Evolutionary conservation across 2,113 vertebrate genomes (phyloP), one percentile per base, ranked within the genome.

Genomic region (Brienomyrus brachyistius): DNA sequence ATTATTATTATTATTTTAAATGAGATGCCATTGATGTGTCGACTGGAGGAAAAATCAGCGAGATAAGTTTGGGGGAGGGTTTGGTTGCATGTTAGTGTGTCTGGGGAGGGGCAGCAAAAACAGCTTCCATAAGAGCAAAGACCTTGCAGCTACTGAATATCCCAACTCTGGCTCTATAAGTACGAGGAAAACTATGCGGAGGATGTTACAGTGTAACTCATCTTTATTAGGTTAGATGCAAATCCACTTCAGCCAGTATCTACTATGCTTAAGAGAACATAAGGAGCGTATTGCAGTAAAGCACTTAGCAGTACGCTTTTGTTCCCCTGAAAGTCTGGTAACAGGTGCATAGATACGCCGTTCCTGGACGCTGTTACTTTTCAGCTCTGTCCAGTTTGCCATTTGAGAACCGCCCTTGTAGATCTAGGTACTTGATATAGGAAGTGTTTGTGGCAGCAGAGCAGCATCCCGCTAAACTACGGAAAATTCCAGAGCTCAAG

Each of bases 261-360:
- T 88, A 62, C 90, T 87, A 91, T 85, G 84, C 51, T 62, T 62
- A 88, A 59, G 54, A 13, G 62, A 89, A 56, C 2, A 87, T 90
- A 87, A 89, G 50, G 59, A 56, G 88, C 90, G 90, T 59, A 52
- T 86, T 88, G 88, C 31, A 80, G 62, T 89, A 86, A 89, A 19
- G 17, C 15, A 56, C 31, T 21, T 56, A 35, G 74, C 87, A 88
- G 88, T 92, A 56, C 59, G 86, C 90, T 90, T 91, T 91, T 19
- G 91, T 94, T 77, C 31, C 92, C 94, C 93, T 91, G 92, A 91
- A 88, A 90, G 47, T 35, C 52, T 89, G 89, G 89, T 8, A 51
- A 74, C 87, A 47, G 66, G 4, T 90, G 35, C 3, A 43, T 11
- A 82, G 19, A 45, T 15, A 45, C 21, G 27, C 17, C 2, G 10